Evolutionary conservation across 37 sponge, comb jelly and placozoan genomes (phyloP), one percentile per base, ranked within the genome.

Genomic region (Ephydatia muelleri): DNA sequence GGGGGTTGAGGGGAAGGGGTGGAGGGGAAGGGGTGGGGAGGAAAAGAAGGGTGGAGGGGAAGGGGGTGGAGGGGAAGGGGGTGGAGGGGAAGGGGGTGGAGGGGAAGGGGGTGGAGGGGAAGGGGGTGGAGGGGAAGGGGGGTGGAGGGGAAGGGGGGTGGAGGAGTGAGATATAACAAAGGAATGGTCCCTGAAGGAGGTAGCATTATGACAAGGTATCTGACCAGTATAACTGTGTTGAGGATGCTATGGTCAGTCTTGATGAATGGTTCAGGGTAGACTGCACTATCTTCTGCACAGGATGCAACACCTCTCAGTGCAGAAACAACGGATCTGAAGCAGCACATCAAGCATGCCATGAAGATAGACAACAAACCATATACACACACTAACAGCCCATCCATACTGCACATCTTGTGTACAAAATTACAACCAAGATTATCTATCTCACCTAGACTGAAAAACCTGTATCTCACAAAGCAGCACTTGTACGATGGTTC

Each of bases 381-480:
- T 26, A 35, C 3, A 69, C 70, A 65, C 8, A 23, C 33, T 21
- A 39, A 35, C 16, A 38, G 32, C 32, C 5, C 75, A 38, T 38
- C 8, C 30, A 33, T 21, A 34, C 30, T 69, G 30, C 30, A 69
- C 27, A 69, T 5, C 3, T 69, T 4, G 11, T 68, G 8, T 5
- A 68, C 11, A 5, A 68, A 28, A 11, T 12, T 8, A 29, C 70
- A 28, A 68, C 19, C 9, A 5, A 14, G 19, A 16, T 57, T 57
- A n/a, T n/a, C n/a, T n/a, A n/a, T 21, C 81, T 78, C 37, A 92
- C 92, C 81, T 84, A 36, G 67, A 81, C 88, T 89, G 78, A 82
- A 88, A 79, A 92, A 84, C 68, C 85, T 75, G 77, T 92, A 92
- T 71, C 89, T 84, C 47, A 92, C 40, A 66, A 85, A 88, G 78